phyloP scores from a whole-genome alignment of 2,888 invertebrate genomes.

The Escarpia spicata region DNA sequence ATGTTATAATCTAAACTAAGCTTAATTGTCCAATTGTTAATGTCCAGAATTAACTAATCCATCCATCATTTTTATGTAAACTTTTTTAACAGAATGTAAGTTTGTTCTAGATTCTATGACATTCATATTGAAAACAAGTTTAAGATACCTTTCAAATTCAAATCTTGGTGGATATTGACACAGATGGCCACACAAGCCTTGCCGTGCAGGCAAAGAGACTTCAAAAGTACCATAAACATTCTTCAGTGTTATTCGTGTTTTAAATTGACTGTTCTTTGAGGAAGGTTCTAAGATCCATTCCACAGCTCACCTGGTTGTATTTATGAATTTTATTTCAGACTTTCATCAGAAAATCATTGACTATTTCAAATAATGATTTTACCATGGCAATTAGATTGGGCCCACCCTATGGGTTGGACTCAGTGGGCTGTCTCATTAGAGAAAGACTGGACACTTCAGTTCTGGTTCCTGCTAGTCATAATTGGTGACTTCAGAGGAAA shows the following conservation, averaged over 20 bases:
- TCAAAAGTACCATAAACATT: neutral
- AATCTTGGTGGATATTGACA: too few relatives aligned
- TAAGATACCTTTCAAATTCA: neutral
- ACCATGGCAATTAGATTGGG: neutral
- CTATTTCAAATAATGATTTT: neutral
- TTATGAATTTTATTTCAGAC: neutral
- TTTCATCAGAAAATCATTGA: neutral
- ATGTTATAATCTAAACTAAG: neutral
- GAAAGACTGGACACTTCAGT: neutral
- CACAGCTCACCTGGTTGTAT: neutral
- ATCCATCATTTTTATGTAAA: too few relatives aligned
- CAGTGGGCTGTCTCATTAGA: neutral
- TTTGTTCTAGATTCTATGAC: too few relatives aligned
- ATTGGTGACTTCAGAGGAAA: conserved; percentile 13
- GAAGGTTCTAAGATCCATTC: neutral
- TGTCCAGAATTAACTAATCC: too few relatives aligned
- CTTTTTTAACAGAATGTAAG: too few relatives aligned
- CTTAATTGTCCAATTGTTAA: neutral
- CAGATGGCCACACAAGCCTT: too few relatives aligned
- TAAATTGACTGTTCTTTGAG: neutral
- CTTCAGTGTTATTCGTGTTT: neutral
- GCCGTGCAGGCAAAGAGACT: neutral
- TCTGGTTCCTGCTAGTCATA: conserved; percentile 4
- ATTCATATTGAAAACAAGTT: neutral
- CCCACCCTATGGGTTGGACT: neutral